phyloP scores from a whole-genome alignment of 2,797 vertebrate species.

The Acanthopagrus latus region DNA sequence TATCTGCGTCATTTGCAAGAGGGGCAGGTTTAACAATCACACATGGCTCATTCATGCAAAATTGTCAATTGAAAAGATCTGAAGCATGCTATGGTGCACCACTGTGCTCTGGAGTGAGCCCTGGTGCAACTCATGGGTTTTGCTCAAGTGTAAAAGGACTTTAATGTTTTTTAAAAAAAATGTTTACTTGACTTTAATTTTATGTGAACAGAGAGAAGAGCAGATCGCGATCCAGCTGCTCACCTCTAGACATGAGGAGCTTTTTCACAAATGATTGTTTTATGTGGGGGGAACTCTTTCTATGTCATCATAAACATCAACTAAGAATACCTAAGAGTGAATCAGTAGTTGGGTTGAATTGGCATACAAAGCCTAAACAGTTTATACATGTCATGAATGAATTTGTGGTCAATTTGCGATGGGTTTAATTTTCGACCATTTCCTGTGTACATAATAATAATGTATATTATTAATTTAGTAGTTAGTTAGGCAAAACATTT shows the following conservation, averaged over 20 bases:
- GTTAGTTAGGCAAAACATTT: slow-evolving; percentile 18
- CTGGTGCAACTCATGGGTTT: neutral
- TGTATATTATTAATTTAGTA: neutral
- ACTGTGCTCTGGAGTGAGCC: slow-evolving; percentile 14
- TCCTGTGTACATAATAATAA: slow-evolving; percentile 9
- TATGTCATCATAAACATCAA: neutral
- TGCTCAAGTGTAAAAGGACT: neutral
- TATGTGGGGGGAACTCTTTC: neutral
- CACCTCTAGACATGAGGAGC: neutral
- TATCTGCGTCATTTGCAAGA: neutral
- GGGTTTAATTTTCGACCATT: slow-evolving; percentile 3
- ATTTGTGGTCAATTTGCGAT: neutral
- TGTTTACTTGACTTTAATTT: neutral
- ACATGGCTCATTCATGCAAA: slow-evolving; percentile 5
- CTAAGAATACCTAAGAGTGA: neutral
- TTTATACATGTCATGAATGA: neutral
- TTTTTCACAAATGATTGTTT: slow-evolving; percentile 26
- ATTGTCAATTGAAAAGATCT: slow-evolving; percentile 1
- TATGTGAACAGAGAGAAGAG: slow-evolving; percentile 5
- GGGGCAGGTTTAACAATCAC: neutral
- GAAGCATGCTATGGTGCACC: slow-evolving; percentile 4
- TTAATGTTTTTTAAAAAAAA: neutral
- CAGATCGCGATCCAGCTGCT: neutral
- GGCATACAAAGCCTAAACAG: neutral
- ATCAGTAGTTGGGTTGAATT: neutral